Conservation (phyloP, 2,113 vertebrate genomes). For the Zosterops lateralis region DNA sequence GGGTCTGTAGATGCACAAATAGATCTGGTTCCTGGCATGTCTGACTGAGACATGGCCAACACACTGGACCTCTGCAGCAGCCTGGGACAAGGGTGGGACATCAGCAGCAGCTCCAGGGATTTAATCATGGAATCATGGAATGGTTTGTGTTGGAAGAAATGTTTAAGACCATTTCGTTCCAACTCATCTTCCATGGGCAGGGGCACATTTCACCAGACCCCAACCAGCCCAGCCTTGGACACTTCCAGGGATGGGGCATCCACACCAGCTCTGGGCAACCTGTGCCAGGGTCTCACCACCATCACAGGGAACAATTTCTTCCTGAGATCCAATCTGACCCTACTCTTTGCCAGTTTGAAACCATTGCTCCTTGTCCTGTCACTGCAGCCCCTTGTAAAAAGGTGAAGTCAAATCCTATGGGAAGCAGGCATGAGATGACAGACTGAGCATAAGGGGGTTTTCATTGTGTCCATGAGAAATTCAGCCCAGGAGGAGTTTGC, state of each 20-base stretch:
- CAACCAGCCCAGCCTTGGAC: background rate
- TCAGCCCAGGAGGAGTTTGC: fast-evolving
- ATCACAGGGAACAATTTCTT: background rate
- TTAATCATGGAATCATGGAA: background rate
- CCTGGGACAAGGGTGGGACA: too few relatives aligned
- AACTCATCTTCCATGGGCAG: fast-evolving
- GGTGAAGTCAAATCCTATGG: background rate
- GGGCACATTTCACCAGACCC: background rate
- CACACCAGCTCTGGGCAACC: background rate
- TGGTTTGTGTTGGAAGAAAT: background rate
- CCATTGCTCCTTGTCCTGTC: background rate
- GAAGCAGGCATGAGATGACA: background rate
- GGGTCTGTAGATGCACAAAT: background rate
- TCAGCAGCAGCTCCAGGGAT: background rate
- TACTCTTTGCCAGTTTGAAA: background rate
- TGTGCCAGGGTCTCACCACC: fast-evolving
- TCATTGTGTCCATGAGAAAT: fast-evolving
- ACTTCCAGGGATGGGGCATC: background rate
- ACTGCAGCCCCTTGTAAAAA: background rate
- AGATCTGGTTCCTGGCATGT: background rate
- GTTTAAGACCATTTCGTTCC: fast-evolving
- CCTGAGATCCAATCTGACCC: background rate
- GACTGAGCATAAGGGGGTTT: background rate
- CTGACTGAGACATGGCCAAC: fast-evolving
- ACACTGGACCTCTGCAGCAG: background rate